A percentile compares a stretch with the other conserved stretches of the same genome.
These are phyloP conservation scores for Lordiphosa clarofinis DNA, from an alignment of 1,140 invertebrate species.

Conservation along the genomic window DNA sequence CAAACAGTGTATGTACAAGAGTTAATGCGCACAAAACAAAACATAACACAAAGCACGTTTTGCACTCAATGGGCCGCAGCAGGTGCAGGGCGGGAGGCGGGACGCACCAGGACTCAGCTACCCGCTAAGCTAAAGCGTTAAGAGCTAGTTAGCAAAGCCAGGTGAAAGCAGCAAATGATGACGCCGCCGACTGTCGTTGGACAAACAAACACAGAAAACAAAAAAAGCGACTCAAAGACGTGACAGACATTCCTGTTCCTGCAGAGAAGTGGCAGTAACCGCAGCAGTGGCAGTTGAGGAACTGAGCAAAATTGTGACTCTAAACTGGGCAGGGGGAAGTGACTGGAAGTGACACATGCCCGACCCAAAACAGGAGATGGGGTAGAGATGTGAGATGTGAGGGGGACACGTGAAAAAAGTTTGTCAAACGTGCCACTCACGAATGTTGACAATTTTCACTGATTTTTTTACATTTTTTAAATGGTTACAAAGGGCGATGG, in stretches of 20 bases:
- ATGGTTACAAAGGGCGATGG: too few relatives aligned
- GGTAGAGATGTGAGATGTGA: too few relatives aligned
- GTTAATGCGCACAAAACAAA: conserved; percentile 49
- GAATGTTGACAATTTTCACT: too few relatives aligned
- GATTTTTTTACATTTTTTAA: too few relatives aligned
- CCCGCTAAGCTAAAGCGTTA: conserved; percentile 34
- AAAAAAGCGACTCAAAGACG: conserved; percentile 14
- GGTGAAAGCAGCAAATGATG: conserved; percentile 18
- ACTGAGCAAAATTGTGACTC: too few relatives aligned
- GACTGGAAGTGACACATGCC: too few relatives aligned
- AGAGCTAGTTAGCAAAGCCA: conserved; percentile 54
- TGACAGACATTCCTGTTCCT: conserved; percentile 16
- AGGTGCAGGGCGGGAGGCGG: conserved; percentile 23
- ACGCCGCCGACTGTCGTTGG: conserved; percentile 1
- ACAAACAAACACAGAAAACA: conserved; percentile 4
- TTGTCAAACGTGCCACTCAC: too few relatives aligned
- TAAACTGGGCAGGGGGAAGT: too few relatives aligned
- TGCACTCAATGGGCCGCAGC: conserved; percentile 46
- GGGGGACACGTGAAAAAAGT: too few relatives aligned
- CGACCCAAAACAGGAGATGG: too few relatives aligned
- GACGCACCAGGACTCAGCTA: background rate
- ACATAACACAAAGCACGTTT: conserved; percentile 51
- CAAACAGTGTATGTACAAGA: conserved; percentile 29
- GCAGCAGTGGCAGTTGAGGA: too few relatives aligned
- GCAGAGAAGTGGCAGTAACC: conserved; percentile 2